A percentile compares a stretch with the other conserved stretches of the same genome.
Evolutionary conservation across 2,888 invertebrate genomes (phyloP).

Genomic region (Heliconius ethilla): DNA sequence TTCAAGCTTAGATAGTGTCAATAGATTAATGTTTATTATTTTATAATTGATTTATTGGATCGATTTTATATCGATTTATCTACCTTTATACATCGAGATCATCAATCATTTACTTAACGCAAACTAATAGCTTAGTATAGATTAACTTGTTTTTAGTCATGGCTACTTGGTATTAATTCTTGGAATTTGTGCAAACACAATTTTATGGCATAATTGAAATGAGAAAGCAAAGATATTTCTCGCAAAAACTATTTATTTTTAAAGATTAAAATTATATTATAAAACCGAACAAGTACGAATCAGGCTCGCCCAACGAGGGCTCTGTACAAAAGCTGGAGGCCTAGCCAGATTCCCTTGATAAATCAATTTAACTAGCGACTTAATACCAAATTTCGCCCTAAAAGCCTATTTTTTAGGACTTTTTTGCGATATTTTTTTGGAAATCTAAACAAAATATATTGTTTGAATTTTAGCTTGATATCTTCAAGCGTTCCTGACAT

Average conservation of each 20-base stretch:
- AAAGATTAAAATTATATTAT: neutral
- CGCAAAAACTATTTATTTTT: neutral
- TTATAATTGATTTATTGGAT: constrained; percentile 27
- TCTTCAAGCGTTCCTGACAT: too few species aligned
- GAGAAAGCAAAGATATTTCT: neutral
- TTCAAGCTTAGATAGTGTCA: constrained; percentile 22
- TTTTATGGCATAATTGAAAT: constrained; percentile 3
- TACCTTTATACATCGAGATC: neutral
- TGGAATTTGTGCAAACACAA: neutral
- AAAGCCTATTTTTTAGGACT: too few species aligned
- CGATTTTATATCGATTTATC: constrained; percentile 20
- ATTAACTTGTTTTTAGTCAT: constrained; percentile 14
- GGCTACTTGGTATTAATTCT: constrained; percentile 4
- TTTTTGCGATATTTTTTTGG: too few species aligned
- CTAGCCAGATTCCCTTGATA: too few species aligned
- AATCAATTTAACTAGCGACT: too few species aligned
- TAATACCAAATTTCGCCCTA: too few species aligned
- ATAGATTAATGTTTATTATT: constrained; percentile 27
- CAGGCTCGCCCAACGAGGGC: too few species aligned
- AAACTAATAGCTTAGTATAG: constrained; percentile 11
- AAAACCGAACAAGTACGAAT: too few species aligned
- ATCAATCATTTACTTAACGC: constrained; percentile 22
- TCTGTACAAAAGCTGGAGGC: too few species aligned
- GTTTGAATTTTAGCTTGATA: too few species aligned
- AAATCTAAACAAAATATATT: too few species aligned